Evolutionary conservation across 2,797 vertebrate genomes (phyloP), one percentile per base, ranked within the genome.

Genomic region (Oophaga sylvatica): DNA sequence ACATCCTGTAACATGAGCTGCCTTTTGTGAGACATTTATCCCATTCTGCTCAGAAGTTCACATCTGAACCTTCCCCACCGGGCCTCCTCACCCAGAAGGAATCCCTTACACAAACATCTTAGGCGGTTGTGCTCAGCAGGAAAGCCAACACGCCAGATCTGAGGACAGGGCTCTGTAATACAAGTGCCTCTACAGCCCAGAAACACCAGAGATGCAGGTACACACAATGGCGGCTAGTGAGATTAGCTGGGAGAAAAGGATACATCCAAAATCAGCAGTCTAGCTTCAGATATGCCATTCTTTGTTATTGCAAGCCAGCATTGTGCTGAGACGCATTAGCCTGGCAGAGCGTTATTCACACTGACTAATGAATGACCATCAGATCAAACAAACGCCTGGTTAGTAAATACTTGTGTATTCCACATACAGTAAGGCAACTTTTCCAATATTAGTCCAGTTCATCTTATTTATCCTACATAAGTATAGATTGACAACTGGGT

Each of bases 21-120:
- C 59, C 78, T 76, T 86, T 86, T 89, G 80, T 89, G 22, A 89
- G 80, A 20, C 29, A 76, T 65, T 86, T 81, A 76, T 86, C 71
- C 68, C 70, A 85, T 88, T 85, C 71, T 81, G 60, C 70, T 85
- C 45, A 81, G 79, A 79, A 77, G 87, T 86, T 83, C 79, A 86
- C 48, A 77, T 89, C 31, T 78, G 87, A 86, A 19, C 84, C 75
- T 80, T 89, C 80, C 84, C 81, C 65, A 41, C 80, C 53, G 81
- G 84, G 88, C 84, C 84, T 87, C 85, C 57, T 63, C 59, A 81
- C 88, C 85, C 88, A 80, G 80, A 83, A 83, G 84, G 88, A 87
- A 87, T 87, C 88, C 85, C 85, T 80, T 86, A 84, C 26, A 60
- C 76, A 89, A 89, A 87, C 87, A 88, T 78, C 60, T 77, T 60